Conservation (phyloP, 2,888 invertebrate species). For the Lochmaea capreae region DNA sequence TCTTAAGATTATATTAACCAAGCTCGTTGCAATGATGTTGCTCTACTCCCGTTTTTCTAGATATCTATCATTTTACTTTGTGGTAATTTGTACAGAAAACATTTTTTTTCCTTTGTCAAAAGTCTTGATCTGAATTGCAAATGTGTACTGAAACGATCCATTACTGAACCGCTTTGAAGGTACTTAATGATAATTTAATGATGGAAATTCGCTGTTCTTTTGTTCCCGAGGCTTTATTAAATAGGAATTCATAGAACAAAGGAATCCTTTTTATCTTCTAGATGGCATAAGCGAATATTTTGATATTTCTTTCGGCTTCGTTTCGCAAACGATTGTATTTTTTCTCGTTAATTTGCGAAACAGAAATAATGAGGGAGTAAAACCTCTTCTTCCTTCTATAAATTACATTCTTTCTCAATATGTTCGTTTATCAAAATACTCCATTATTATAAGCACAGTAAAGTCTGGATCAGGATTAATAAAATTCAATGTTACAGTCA, state of each 20-base stretch:
- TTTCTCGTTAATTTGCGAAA: neutral
- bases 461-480: too few species aligned
- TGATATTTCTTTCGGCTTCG: conserved; percentile 7
- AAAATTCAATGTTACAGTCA: too few species aligned
- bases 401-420: too few species aligned
- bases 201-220: conserved; percentile 33
- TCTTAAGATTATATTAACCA: neutral
- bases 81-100: conserved; percentile 24
- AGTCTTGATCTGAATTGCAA: conserved; percentile 33
- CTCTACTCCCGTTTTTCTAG: conserved; percentile 4
- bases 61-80: conserved; percentile 22
- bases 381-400: neutral
- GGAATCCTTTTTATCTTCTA: conserved; percentile 21
- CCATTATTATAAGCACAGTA: too few species aligned
- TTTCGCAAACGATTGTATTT: neutral
- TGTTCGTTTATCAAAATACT: too few species aligned
- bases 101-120: conserved; percentile 29
- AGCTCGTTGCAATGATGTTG: neutral
- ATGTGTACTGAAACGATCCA: conserved; percentile 24
- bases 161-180: conserved; percentile 23
- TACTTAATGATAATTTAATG: conserved; percentile 35
- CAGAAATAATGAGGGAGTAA: neutral
- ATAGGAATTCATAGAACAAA: conserved; percentile 24
- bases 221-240: conserved; percentile 21
- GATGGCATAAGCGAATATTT: conserved; percentile 13